Evolutionary conservation across 1,140 invertebrate genomes (phyloP).

Genomic region (Cotesia vestalis): DNA sequence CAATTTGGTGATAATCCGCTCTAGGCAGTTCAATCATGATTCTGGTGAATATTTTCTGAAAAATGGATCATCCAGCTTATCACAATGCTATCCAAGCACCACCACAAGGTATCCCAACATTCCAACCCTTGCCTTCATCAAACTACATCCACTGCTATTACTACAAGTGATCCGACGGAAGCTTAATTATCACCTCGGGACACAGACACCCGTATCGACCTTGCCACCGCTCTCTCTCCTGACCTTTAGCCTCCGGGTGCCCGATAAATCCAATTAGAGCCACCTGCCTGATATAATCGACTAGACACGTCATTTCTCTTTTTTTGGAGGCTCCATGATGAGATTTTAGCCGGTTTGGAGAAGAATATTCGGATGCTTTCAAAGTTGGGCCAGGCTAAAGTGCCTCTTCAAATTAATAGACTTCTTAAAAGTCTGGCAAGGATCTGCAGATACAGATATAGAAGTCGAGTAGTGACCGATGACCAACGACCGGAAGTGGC

Average conservation of each 20-base stretch:
- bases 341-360: too few species aligned
- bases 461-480: conserved; percentile 33
- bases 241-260: neutral
- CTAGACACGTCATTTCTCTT: neutral
- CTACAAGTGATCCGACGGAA: neutral
- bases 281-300: conserved; percentile 25
- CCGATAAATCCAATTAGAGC: conserved; percentile 30
- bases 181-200: conserved; percentile 16
- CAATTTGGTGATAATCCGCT: too few species aligned
- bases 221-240: neutral
- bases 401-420: too few species aligned
- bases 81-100: too few species aligned
- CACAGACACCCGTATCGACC: neutral
- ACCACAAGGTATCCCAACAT: too few species aligned
- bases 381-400: too few species aligned
- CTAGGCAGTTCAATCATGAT: too few species aligned
- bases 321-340: too few species aligned
- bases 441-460: too few species aligned
- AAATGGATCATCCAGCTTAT: too few species aligned
- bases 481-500: conserved; percentile 42
- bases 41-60: too few species aligned
- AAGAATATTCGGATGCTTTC: too few species aligned
- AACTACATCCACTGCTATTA: conserved; percentile 4
- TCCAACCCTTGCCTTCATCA: neutral
- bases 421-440: neutral